A percentile compares a stretch with the other conserved stretches of the same genome.
Conservation (phyloP, 2,888 invertebrate species). For the Oscheius sp. region DNA sequence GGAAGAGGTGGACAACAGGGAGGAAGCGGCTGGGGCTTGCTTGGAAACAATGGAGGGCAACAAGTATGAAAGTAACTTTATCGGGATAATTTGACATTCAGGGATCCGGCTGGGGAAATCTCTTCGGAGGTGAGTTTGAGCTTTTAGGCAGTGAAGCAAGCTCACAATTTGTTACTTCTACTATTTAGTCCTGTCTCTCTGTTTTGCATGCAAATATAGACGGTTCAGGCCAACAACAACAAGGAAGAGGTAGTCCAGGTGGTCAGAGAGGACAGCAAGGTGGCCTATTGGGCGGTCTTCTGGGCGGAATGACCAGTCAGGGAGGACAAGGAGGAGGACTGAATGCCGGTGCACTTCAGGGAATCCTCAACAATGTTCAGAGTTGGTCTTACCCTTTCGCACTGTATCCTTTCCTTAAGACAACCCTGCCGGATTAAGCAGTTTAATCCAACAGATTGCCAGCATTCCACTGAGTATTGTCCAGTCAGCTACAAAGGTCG, state of each 20-base stretch:
- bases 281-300: background rate
- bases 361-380: conserved; percentile 5
- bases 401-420: background rate
- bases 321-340: conserved; percentile 7
- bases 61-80: background rate
- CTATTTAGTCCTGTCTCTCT: no score
- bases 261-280: conserved; percentile 2
- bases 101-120: conserved; percentile 3
- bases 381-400: background rate
- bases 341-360: background rate
- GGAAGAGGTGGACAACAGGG: conserved; percentile 14
- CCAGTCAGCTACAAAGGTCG: conserved; percentile 32
- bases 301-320: background rate
- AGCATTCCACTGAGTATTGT: conserved; percentile 31
- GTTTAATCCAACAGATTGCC: conserved; percentile 22
- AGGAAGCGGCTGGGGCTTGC: conserved; percentile 20
- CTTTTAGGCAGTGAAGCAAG: no score
- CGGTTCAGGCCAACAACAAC: conserved; percentile 3
- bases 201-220: background rate
- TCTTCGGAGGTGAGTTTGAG: background rate
- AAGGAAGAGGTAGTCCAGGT: conserved; percentile 12
- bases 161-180: no score
- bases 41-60: conserved; percentile 18
- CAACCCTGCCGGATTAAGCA: conserved; percentile 9
- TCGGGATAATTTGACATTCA: background rate